phyloP scores from a whole-genome alignment of 92 coral and sea anemone species.

The Heliopora coerulea region DNA sequence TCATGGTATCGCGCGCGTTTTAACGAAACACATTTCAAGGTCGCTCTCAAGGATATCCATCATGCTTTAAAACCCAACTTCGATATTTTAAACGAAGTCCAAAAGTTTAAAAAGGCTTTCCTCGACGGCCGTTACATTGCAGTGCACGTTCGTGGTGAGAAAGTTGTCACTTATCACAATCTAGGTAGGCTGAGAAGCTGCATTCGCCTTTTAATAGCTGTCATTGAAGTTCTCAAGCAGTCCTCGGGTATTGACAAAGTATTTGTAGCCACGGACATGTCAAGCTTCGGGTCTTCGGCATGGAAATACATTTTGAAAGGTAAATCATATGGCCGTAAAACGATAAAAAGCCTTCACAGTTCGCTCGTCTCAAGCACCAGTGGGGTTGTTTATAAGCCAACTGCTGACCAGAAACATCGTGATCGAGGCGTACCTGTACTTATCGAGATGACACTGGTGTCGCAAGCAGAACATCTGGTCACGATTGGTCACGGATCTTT shows the following conservation, averaged over 20 bases:
- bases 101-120: not conserved
- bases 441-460: slow-evolving; percentile 75
- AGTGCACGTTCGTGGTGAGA: slow-evolving; percentile 81
- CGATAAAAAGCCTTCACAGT: slow-evolving; percentile 45
- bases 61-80: slow-evolving; percentile 57
- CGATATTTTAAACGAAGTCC: slow-evolving; percentile 53
- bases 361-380: slow-evolving; percentile 49
- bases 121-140: slow-evolving; percentile 59
- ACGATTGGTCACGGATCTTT: slow-evolving; percentile 92
- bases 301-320: slow-evolving; percentile 36
- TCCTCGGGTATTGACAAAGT: slow-evolving; percentile 52
- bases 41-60: slow-evolving; percentile 61
- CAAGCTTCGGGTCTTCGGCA: slow-evolving; percentile 80
- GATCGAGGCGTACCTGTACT: slow-evolving; percentile 93
- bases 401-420: slow-evolving; percentile 45
- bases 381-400: slow-evolving; percentile 57
- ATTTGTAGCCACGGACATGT: slow-evolving; percentile 74
- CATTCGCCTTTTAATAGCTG: slow-evolving; percentile 53
- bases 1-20: slow-evolving; percentile 32
- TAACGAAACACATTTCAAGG: slow-evolving; percentile 62
- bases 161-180: slow-evolving; percentile 78
- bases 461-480: slow-evolving; percentile 70
- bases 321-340: not conserved
- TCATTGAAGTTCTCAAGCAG: slow-evolving; percentile 50
- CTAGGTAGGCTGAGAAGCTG: slow-evolving; percentile 62